phyloP scores from a whole-genome alignment of 2,888 invertebrate genomes.

The Tinea pellionella region DNA sequence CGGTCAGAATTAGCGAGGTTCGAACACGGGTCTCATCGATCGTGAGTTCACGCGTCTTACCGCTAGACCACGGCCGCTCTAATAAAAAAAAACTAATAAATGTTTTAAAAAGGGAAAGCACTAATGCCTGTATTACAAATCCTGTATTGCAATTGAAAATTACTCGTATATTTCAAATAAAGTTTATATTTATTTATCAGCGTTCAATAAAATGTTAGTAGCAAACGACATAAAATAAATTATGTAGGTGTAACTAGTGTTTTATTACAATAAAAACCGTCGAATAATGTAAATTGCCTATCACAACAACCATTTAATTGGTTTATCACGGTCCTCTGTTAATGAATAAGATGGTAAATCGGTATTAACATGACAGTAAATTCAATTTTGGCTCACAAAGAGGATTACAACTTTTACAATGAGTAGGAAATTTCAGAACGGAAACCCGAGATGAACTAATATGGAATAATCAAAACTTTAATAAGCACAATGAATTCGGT shows the following conservation, averaged over 20 bases:
- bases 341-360: constrained; percentile 70
- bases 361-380: constrained; percentile 70
- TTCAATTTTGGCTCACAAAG: constrained; percentile 68
- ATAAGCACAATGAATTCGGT: constrained; percentile 45
- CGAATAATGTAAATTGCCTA: neutral
- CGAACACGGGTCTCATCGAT: too few relatives aligned
- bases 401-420: constrained; percentile 70
- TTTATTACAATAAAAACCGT: neutral
- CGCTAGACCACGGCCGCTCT: too few relatives aligned
- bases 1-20: too few relatives aligned
- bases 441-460: constrained; percentile 51
- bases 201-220: too few relatives aligned
- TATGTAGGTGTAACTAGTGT: neutral
- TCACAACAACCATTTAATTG: constrained; percentile 39
- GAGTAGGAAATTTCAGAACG: constrained; percentile 23
- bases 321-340: constrained; percentile 67
- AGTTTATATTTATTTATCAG: too few relatives aligned
- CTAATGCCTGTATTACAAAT: too few relatives aligned
- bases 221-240: neutral
- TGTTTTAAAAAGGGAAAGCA: too few relatives aligned
- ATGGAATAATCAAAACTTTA: constrained; percentile 62
- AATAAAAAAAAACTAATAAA: too few relatives aligned
- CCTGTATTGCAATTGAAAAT: too few relatives aligned
- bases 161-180: too few relatives aligned
- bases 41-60: too few relatives aligned